Conservation (phyloP, 2,113 vertebrate genomes). For the Ursus arctos region DNA sequence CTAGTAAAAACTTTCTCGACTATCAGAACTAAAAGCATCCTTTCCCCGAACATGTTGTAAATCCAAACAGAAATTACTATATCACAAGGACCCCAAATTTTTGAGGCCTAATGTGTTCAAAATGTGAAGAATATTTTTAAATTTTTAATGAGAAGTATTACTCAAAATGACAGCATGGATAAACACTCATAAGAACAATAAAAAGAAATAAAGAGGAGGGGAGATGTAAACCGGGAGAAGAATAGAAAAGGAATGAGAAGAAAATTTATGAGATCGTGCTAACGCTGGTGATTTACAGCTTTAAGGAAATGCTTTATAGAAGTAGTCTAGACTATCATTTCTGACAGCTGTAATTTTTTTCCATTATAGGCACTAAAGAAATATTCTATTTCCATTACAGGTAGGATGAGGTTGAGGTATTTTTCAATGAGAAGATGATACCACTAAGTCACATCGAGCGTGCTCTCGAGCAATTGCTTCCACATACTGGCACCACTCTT, state of each 20-base stretch:
- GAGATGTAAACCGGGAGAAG: constrained; percentile 30
- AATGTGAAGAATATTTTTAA: constrained; percentile 42
- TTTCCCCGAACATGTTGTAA: neutral
- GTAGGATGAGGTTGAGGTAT: constrained; percentile 41
- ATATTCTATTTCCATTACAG: constrained; percentile 53
- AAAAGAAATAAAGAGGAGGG: constrained; percentile 8
- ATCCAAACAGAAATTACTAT: constrained; percentile 47
- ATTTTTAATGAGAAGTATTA: constrained; percentile 63
- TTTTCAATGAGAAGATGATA: constrained; percentile 51
- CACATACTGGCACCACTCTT: neutral
- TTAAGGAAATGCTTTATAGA: constrained; percentile 60
- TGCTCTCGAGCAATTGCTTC: neutral
- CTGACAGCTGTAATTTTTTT: constrained; percentile 66
- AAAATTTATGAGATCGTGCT: constrained; percentile 32
- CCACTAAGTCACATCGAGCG: neutral
- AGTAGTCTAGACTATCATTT: constrained; percentile 49
- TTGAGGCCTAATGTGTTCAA: constrained; percentile 26
- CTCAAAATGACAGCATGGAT: constrained; percentile 58
- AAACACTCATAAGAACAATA: constrained; percentile 53
- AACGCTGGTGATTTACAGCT: constrained; percentile 44
- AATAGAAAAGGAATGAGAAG: constrained; percentile 23
- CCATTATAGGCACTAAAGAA: constrained; percentile 57
- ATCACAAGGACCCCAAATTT: neutral
- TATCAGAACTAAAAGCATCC: neutral
- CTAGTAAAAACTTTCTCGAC: neutral